A percentile compares a stretch with the other conserved stretches of the same genome.
Conservation (phyloP, 2,888 invertebrate genomes). For the Rhagonycha lutea region DNA sequence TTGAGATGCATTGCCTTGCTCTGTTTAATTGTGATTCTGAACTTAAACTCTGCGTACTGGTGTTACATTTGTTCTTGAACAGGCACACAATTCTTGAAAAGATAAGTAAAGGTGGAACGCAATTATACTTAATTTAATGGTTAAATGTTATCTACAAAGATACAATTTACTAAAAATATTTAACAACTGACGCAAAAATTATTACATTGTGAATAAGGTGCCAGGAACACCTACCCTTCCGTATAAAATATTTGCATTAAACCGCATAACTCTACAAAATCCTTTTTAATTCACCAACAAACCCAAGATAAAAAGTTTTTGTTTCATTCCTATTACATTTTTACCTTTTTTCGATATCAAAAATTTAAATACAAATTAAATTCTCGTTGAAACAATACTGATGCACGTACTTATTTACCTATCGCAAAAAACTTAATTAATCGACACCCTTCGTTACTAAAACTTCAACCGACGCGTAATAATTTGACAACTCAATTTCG, state of each 20-base stretch:
- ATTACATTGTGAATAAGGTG: constrained; percentile 7
- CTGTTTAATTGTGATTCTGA: constrained; percentile 32
- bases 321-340: neutral
- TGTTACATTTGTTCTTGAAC: constrained; percentile 24
- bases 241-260: neutral
- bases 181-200: constrained; percentile 24
- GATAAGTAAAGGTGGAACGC: constrained; percentile 26
- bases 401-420: neutral
- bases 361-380: neutral
- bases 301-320: neutral
- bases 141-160: constrained; percentile 24
- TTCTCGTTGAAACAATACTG: neutral
- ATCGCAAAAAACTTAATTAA: neutral
- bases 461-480: neutral
- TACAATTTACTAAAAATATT: constrained; percentile 18
- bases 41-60: constrained; percentile 30
- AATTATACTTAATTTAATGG: constrained; percentile 30
- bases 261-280: neutral
- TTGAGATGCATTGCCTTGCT: constrained; percentile 33
- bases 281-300: neutral
- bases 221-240: neutral
- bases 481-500: neutral
- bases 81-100: constrained; percentile 22
- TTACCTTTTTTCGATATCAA: neutral
- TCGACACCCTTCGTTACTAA: neutral